Percentiles rank a stretch among this genome's conserved stretches.
phyloP scores from a whole-genome alignment of 2,888 invertebrate species.

The Amiota communis region DNA sequence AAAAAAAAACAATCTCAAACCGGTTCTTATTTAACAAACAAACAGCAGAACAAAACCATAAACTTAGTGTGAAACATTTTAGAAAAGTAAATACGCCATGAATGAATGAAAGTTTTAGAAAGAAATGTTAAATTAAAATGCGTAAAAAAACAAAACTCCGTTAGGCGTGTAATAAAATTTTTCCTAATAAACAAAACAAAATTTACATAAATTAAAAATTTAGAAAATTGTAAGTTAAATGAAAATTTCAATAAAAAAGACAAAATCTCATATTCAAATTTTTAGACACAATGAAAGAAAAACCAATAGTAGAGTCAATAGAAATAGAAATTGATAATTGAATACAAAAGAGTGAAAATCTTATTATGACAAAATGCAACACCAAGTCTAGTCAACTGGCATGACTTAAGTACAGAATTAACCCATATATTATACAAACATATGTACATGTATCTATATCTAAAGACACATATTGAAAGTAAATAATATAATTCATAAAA shows the following conservation, averaged over 20 bases:
- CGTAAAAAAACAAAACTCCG: background rate
- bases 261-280: background rate
- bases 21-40: conserved; percentile 2
- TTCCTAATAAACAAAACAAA: background rate
- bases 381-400: background rate
- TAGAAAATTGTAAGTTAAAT: background rate
- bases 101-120: conserved; percentile 26
- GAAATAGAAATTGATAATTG: conserved; percentile 14
- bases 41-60: background rate
- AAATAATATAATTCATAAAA: too few relatives aligned
- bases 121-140: conserved; percentile 1
- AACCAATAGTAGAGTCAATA: background rate
- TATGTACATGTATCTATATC: background rate
- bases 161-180: background rate
- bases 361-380: conserved; percentile 2
- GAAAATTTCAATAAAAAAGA: conserved; percentile 3
- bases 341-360: conserved; percentile 5
- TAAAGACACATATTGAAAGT: too few relatives aligned
- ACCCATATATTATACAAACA: background rate
- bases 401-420: background rate
- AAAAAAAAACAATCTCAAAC: background rate
- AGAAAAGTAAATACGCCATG: background rate
- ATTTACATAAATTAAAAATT: conserved; percentile 21
- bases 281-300: background rate
- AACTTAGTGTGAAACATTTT: conserved; percentile 9